Evolutionary conservation across 2,888 invertebrate genomes (phyloP), one percentile per base, ranked within the genome.

Genomic region (Pterobdella sp.): DNA sequence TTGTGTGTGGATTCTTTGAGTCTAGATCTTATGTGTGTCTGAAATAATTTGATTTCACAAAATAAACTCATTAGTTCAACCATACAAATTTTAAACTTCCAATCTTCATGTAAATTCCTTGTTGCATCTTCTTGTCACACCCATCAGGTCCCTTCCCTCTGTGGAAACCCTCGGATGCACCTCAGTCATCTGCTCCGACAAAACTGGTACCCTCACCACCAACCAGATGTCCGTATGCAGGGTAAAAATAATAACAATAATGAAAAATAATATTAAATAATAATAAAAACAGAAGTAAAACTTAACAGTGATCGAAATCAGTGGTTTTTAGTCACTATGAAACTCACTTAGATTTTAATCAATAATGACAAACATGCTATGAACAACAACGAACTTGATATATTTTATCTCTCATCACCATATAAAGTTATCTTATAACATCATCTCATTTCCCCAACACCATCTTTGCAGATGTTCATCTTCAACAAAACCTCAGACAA

Each of bases 181-280:
- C 64, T 97, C 97, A 32, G 98, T 99, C 81, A 99, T 99, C 87
- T 99, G 98, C 88, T 98, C 98, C 72, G 98, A 99, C 86, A 98
- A 99, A 87, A 98, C 97, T 81, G 97, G 97, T 79, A 98, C 97
- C 70, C 88, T 98, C 78, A 97, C 97, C 83, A 97, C 97, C 82
- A 97, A 98, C 87, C 96, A 97, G 87, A 99, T 99, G 98, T 97
- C 97, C 78, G 98, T 99, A 76, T 94, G 94, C 81, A 92, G 88
- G 80, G 87, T 87, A 36, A 14, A n/a, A n/a, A n/a, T n/a, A n/a
- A n/a, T n/a, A n/a, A n/a, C n/a, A n/a, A n/a, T n/a, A n/a, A n/a
- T n/a, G n/a, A n/a, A n/a, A n/a, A n/a, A n/a, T n/a, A n/a, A n/a
- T n/a, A n/a, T n/a, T n/a, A n/a, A n/a, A n/a, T n/a, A n/a, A n/a